Evolutionary conservation across 2,113 vertebrate genomes (phyloP).

Genomic region (Pterocles orientalis): DNA sequence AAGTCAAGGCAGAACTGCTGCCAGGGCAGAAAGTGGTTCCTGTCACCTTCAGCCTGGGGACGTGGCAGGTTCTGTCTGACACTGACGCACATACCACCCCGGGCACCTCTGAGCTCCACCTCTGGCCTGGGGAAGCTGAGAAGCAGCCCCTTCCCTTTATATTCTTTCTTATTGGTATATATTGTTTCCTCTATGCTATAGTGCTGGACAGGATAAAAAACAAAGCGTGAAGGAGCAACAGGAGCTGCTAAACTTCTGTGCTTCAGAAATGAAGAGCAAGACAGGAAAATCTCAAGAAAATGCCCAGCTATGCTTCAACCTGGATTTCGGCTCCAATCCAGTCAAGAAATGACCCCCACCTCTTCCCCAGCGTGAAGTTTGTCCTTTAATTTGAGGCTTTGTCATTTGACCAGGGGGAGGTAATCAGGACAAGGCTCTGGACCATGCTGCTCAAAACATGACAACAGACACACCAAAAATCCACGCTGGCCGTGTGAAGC

Average conservation of each 20-base stretch:
- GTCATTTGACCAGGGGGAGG: constrained; percentile 1
- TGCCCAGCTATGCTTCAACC: neutral
- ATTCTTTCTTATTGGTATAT: neutral
- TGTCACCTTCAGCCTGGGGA: rapidly evolving
- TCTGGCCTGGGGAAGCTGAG: neutral
- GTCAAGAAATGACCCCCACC: neutral
- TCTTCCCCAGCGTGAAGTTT: neutral
- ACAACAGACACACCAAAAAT: constrained; percentile 34
- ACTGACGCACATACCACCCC: rapidly evolving
- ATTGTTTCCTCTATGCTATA: neutral
- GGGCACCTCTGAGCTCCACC: neutral
- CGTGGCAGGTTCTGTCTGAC: neutral
- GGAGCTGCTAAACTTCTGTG: neutral
- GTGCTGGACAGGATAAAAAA: neutral
- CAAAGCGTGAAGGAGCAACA: neutral
- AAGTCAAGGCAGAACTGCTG: neutral
- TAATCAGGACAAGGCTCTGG: constrained; percentile 26
- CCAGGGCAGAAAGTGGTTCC: neutral
- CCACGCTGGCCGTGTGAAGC: neutral
- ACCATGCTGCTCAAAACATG: constrained; percentile 14
- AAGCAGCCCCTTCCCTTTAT: neutral
- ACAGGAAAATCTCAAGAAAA: neutral
- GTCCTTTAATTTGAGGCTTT: constrained; percentile 45
- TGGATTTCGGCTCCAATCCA: neutral
- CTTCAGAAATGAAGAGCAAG: neutral